Conservation (phyloP, 2,888 invertebrate genomes). For the Diachrysia chrysitis region DNA sequence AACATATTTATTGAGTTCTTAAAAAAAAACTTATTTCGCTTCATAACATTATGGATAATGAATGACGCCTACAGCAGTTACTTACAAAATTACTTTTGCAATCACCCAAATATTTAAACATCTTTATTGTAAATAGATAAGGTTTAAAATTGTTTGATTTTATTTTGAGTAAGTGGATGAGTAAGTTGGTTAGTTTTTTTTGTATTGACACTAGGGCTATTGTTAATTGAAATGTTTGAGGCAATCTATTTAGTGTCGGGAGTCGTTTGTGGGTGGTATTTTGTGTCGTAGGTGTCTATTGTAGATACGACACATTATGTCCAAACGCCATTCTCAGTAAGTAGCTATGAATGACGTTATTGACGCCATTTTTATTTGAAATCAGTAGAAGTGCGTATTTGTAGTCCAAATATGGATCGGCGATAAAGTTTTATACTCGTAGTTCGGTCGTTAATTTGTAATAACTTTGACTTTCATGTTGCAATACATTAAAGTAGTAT, state of each 20-base stretch:
- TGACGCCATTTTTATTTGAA: slow-evolving; percentile 27
- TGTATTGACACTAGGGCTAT: slow-evolving; percentile 67
- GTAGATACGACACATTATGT: slow-evolving; percentile 42
- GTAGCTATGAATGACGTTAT: slow-evolving; percentile 28
- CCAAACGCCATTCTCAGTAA: slow-evolving; percentile 43
- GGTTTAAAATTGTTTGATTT: slow-evolving; percentile 29
- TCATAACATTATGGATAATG: slow-evolving; percentile 59
- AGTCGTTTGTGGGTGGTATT: slow-evolving; percentile 69
- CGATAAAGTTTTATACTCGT: slow-evolving; percentile 39
- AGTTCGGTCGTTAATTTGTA: slow-evolving; percentile 7
- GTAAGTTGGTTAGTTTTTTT: slow-evolving; percentile 37
- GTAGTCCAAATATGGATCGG: slow-evolving; percentile 23
- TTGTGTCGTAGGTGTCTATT: slow-evolving; percentile 51
- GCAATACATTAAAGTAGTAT: background rate
- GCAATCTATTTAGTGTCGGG: slow-evolving; percentile 68
- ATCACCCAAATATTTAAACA: background rate
- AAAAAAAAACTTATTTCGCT: slow-evolving; percentile 62
- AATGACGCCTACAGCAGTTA: slow-evolving; percentile 58
- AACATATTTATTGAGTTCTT: slow-evolving; percentile 62
- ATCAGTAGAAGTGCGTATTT: slow-evolving; percentile 12
- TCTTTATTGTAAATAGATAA: slow-evolving; percentile 19
- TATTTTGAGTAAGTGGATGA: slow-evolving; percentile 12
- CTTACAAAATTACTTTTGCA: slow-evolving; percentile 28
- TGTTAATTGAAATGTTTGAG: slow-evolving; percentile 78
- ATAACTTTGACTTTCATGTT: background rate